phyloP scores from a whole-genome alignment of 2,797 vertebrate species.

The Loris lydekkerianus region DNA sequence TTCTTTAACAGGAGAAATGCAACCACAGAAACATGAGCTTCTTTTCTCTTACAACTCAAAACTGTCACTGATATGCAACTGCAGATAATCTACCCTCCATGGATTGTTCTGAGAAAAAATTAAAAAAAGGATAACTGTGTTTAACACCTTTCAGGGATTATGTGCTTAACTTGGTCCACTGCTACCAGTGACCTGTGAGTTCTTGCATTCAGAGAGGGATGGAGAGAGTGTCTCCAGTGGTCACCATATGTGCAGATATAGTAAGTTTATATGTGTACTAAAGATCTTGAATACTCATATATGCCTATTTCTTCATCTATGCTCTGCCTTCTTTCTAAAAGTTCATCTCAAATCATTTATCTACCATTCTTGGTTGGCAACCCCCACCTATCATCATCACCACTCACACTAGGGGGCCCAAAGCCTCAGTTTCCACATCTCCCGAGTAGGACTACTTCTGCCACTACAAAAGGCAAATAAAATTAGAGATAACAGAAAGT shows the following conservation, averaged over 20 bases:
- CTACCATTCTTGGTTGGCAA: background rate
- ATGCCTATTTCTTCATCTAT: background rate
- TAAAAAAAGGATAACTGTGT: background rate
- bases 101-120: background rate
- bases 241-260: background rate
- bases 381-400: no score
- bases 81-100: background rate
- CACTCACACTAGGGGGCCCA: background rate
- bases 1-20: background rate
- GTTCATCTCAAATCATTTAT: background rate
- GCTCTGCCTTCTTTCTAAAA: background rate
- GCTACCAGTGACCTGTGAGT: background rate
- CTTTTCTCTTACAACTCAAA: background rate
- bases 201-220: background rate
- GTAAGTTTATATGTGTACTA: background rate
- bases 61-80: background rate
- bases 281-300: background rate
- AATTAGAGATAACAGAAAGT: background rate
- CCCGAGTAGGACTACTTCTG: background rate
- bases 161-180: background rate
- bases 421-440: background rate
- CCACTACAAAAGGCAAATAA: background rate
- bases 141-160: background rate
- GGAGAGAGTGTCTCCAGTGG: background rate
- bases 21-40: background rate